A percentile compares a stretch with the other conserved stretches of the same genome.
phyloP scores from a whole-genome alignment of 2,797 vertebrate species.

The Chelon labrosus region DNA sequence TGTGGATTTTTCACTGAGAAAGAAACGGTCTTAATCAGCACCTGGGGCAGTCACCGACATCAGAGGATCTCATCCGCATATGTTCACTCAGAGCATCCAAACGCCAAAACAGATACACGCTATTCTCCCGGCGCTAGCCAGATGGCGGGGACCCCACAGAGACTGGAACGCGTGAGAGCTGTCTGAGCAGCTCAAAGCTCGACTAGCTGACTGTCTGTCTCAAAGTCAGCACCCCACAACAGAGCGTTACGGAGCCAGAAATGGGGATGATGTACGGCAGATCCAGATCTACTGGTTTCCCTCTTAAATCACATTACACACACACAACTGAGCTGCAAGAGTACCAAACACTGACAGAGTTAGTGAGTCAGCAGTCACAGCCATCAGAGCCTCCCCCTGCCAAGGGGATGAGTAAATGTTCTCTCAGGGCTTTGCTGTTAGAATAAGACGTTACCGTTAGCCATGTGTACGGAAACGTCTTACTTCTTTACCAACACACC shows the following conservation, averaged over 20 bases:
- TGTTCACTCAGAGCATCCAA: slow-evolving; percentile 52
- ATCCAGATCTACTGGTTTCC: slow-evolving; percentile 60
- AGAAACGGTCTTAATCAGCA: slow-evolving; percentile 67
- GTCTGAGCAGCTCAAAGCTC: slow-evolving; percentile 57
- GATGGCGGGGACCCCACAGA: slow-evolving; percentile 68
- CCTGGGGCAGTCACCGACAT: slow-evolving; percentile 57
- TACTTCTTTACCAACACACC: slow-evolving; percentile 7
- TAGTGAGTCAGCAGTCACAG: slow-evolving; percentile 72
- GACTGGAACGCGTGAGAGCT: slow-evolving; percentile 46
- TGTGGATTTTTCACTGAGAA: slow-evolving; percentile 50
- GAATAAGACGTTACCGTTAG: slow-evolving; percentile 52
- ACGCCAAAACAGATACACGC: slow-evolving; percentile 58
- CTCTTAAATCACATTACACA: slow-evolving; percentile 68
- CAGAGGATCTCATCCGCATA: slow-evolving; percentile 60
- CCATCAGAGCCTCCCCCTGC: slow-evolving; percentile 50
- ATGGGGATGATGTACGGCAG: slow-evolving; percentile 56
- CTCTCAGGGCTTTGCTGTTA: slow-evolving; percentile 52
- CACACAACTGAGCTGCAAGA: slow-evolving; percentile 52
- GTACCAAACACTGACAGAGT: slow-evolving; percentile 47
- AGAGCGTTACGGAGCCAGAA: slow-evolving; percentile 45
- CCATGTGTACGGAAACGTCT: slow-evolving; percentile 29
- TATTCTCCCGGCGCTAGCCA: slow-evolving; percentile 53
- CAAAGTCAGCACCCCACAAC: slow-evolving; percentile 49
- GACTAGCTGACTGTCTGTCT: slow-evolving; percentile 41
- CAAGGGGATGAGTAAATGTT: slow-evolving; percentile 60